Evolutionary conservation across 2,113 vertebrate genomes (phyloP).

Genomic region (Periophthalmodon schlosseri): DNA sequence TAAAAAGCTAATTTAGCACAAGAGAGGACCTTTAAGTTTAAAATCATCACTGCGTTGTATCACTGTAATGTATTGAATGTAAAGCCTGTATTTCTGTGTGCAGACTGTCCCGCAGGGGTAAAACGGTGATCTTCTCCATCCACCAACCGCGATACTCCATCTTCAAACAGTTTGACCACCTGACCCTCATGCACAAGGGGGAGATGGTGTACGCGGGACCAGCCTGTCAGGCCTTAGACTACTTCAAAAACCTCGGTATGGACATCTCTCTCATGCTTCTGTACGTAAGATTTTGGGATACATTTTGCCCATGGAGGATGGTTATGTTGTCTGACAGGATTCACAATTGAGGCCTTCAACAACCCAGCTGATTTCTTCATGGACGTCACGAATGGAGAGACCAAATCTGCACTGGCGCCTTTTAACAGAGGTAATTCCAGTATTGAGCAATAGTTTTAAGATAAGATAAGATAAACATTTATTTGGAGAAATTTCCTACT

Average conservation of each 20-base stretch:
- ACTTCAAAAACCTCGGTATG: conserved; percentile 73
- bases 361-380: conserved; percentile 83
- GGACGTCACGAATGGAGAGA: conserved; percentile 80
- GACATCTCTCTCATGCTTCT: neutral
- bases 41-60: neutral
- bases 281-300: too few species aligned
- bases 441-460: neutral
- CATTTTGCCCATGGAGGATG: neutral
- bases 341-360: conserved; percentile 76
- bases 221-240: conserved; percentile 57
- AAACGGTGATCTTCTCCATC: conserved; percentile 83
- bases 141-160: conserved; percentile 83
- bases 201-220: conserved; percentile 76
- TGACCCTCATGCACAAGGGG: conserved; percentile 81
- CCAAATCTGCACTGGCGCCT: conserved; percentile 22
- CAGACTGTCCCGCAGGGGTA: conserved; percentile 76
- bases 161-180: conserved; percentile 78
- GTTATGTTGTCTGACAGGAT: conserved; percentile 62
- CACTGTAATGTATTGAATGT: neutral
- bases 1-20: too few species aligned
- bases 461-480: too few species aligned
- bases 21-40: too few species aligned
- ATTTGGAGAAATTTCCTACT: too few species aligned
- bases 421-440: conserved; percentile 35
- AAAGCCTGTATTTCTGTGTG: neutral